These are phyloP conservation scores for Cyclargus thomasi DNA, from an alignment of 1,140 invertebrate genomes.

Conservation along the genomic window DNA sequence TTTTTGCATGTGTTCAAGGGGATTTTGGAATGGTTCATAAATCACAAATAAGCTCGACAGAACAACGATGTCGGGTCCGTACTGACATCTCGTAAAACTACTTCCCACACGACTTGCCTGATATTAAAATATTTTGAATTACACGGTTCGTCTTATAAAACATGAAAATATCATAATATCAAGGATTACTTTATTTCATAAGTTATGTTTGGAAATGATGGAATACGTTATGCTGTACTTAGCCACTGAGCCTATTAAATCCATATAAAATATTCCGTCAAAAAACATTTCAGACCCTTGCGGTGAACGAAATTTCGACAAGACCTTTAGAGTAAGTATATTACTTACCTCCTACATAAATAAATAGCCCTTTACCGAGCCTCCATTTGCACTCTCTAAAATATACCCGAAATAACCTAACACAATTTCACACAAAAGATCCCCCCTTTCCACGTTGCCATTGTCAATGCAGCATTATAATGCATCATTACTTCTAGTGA, in stretches of 20 bases:
- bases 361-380: conserved; percentile 5
- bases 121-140: too few species aligned
- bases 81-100: too few species aligned
- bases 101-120: too few species aligned
- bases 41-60: too few species aligned
- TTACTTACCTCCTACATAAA: conserved; percentile 5
- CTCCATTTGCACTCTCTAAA: conserved; percentile 10
- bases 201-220: too few species aligned
- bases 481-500: conserved; percentile 36
- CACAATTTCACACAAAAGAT: conserved; percentile 28
- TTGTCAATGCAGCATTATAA: conserved; percentile 36
- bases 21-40: too few species aligned
- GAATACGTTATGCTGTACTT: too few species aligned
- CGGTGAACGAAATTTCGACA: not conserved
- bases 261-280: conserved; percentile 1
- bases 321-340: conserved; percentile 1
- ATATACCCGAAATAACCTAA: conserved; percentile 18
- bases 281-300: not conserved
- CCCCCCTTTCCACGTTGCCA: conserved; percentile 28
- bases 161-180: too few species aligned
- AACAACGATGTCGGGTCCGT: too few species aligned
- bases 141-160: too few species aligned
- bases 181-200: too few species aligned
- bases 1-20: too few species aligned
- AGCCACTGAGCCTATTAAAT: not conserved